A percentile compares a stretch with the other conserved stretches of the same genome.
Conservation (phyloP, 2,888 invertebrate genomes). For the Nomada lathburiana region DNA sequence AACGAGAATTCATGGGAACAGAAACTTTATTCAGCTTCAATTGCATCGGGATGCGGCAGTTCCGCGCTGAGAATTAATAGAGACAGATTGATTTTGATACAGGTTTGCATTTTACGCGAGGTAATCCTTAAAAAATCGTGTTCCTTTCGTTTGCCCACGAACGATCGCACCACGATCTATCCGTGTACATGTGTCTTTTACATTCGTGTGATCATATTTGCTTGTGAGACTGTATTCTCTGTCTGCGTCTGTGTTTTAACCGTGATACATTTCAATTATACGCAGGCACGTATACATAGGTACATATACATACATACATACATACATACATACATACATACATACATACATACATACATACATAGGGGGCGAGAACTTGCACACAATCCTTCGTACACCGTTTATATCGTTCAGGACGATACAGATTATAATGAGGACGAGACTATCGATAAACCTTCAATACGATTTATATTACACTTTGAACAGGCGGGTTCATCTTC, state of each 20-base stretch:
- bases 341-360: conserved; percentile 59
- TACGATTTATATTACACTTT: conserved; percentile 80
- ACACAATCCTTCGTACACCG: conserved; percentile 51
- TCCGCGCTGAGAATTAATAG: conserved; percentile 42
- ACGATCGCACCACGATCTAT: conserved; percentile 34
- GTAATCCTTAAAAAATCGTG: conserved; percentile 61
- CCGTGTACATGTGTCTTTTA: not conserved
- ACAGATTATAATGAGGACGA: conserved; percentile 62
- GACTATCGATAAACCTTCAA: conserved; percentile 56
- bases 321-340: conserved; percentile 60
- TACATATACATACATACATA: conserved; percentile 62
- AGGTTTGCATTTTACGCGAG: conserved; percentile 41
- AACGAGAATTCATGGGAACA: conserved; percentile 70
- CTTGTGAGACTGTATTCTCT: not conserved
- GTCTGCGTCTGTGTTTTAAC: not conserved
- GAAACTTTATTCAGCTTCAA: conserved; percentile 76
- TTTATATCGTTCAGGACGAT: conserved; percentile 55
- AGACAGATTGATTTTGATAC: conserved; percentile 54
- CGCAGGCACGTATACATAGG: conserved; percentile 66
- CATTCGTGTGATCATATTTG: too few species aligned
- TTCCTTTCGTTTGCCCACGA: conserved; percentile 19
- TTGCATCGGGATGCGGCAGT: conserved; percentile 60
- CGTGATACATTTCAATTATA: conserved; percentile 49
- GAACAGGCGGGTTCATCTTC: conserved; percentile 75
- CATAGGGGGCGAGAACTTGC: conserved; percentile 53